Conservation (phyloP, 1,140 invertebrate genomes). For the Spodoptera litura region DNA sequence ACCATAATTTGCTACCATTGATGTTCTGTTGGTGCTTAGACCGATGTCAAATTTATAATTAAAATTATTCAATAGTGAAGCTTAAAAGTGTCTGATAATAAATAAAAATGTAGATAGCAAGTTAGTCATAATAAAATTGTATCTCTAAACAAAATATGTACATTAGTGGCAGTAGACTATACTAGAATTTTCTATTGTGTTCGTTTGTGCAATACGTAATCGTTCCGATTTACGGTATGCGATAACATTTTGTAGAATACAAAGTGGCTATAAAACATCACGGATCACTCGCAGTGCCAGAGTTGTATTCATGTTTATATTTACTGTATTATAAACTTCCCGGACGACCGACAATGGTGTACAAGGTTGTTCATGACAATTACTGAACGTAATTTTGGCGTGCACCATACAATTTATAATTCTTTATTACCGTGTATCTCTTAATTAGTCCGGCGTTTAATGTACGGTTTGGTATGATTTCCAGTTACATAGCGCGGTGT, state of each 20-base stretch:
- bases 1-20: too few relatives aligned
- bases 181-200: constrained; percentile 37
- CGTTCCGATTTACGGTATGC: constrained; percentile 36
- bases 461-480: constrained; percentile 13
- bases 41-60: too few relatives aligned
- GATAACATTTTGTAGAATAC: constrained; percentile 38
- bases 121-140: neutral
- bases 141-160: neutral
- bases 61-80: too few relatives aligned
- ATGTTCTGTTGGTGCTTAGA: too few relatives aligned
- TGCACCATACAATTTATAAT: constrained; percentile 29
- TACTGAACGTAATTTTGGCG: constrained; percentile 35
- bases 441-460: constrained; percentile 12
- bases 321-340: constrained; percentile 47
- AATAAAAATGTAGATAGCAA: too few relatives aligned
- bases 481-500: neutral
- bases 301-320: constrained; percentile 36
- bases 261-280: constrained; percentile 21
- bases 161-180: neutral
- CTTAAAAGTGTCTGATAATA: too few relatives aligned
- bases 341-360: constrained; percentile 45
- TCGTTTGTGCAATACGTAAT: constrained; percentile 35
- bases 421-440: constrained; percentile 12
- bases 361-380: constrained; percentile 39
- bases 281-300: constrained; percentile 1